A percentile compares a stretch with the other conserved stretches of the same genome.
Evolutionary conservation across 2,113 vertebrate species (phyloP).

Genomic region (Ifrita kowaldi): DNA sequence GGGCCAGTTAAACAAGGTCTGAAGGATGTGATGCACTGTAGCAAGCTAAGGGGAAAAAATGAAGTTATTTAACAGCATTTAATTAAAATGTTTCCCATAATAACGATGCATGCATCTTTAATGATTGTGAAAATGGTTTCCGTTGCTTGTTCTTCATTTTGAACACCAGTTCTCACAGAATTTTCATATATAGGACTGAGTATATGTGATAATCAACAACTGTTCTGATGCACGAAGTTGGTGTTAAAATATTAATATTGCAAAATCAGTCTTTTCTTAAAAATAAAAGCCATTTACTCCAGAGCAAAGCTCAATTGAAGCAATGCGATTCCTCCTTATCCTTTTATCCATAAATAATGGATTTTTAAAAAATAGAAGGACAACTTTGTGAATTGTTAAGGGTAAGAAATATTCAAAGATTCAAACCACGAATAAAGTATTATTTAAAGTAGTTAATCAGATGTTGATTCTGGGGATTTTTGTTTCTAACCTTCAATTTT

Average conservation of each 20-base stretch:
- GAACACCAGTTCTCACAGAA: neutral
- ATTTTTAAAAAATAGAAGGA: constrained; percentile 14
- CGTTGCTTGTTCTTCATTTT: constrained; percentile 7
- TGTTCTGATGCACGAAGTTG: neutral
- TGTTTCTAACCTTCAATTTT: neutral
- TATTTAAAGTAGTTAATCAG: constrained; percentile 18
- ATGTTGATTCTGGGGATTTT: neutral
- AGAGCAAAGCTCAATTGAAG: neutral
- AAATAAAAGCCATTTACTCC: neutral
- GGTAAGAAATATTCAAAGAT: neutral
- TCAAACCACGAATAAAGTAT: neutral
- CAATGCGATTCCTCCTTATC: neutral
- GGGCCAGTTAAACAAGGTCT: neutral
- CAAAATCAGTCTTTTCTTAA: neutral
- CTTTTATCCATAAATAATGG: neutral
- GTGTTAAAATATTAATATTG: neutral
- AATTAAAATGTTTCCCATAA: constrained; percentile 35
- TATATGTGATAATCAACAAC: neutral
- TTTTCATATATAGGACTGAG: neutral
- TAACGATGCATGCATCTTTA: constrained; percentile 42
- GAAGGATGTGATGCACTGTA: neutral
- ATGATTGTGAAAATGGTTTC: neutral
- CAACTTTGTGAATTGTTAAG: neutral
- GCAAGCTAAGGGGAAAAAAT: neutral
- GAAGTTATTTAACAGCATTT: constrained; percentile 12